Evolutionary conservation across 2,113 vertebrate genomes (phyloP).

Genomic region (Polyodon spathula): DNA sequence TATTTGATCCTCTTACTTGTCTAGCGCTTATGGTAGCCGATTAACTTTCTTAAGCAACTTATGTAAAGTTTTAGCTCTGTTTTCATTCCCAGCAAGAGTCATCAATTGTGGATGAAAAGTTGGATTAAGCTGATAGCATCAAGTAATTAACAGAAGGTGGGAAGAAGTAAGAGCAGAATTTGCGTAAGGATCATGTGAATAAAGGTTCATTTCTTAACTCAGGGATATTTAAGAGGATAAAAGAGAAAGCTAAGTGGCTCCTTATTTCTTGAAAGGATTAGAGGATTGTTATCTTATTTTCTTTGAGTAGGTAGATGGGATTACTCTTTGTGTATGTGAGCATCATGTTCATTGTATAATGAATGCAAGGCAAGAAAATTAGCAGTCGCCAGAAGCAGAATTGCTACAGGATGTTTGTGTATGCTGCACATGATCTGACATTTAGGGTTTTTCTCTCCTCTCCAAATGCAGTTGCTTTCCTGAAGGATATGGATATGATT

Average conservation of each 20-base stretch:
- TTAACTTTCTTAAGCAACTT: conserved; percentile 95
- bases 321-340: conserved; percentile 36
- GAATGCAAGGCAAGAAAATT: conserved; percentile 7
- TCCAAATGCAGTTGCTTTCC: conserved; percentile 19
- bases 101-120: conserved; percentile 67
- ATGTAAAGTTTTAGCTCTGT: conserved; percentile 58
- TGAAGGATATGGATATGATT: no score
- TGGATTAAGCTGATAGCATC: conserved; percentile 94
- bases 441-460: conserved; percentile 5
- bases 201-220: conserved; percentile 87
- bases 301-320: conserved; percentile 53
- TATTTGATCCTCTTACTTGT: conserved; percentile 69
- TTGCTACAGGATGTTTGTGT: not conserved
- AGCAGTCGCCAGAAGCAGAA: not conserved
- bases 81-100: conserved; percentile 62
- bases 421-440: not conserved
- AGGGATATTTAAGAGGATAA: conserved; percentile 77
- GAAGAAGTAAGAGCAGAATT: conserved; percentile 72
- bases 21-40: conserved; percentile 61
- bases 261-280: conserved; percentile 77
- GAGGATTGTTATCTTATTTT: conserved; percentile 71
- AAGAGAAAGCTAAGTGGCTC: conserved; percentile 64
- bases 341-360: conserved; percentile 40
- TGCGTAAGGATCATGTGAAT: conserved; percentile 73
- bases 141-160: conserved; percentile 87